These are phyloP conservation scores for Drosophila sordidula DNA, from an alignment of 2,888 invertebrate genomes.

Conservation along the genomic window DNA sequence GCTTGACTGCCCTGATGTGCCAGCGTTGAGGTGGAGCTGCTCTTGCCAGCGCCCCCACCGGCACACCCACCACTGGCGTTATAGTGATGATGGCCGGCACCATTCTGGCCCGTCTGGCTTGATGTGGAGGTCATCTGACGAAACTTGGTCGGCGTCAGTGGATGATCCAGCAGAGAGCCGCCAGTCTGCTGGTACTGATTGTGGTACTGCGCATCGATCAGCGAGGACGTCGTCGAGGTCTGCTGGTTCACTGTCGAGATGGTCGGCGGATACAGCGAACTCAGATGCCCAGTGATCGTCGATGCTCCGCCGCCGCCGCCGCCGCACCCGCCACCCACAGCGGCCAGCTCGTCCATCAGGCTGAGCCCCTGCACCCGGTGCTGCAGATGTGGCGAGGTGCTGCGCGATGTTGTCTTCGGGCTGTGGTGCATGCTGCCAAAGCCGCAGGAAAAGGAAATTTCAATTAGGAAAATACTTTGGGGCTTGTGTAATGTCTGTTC, in stretches of 20 bases:
- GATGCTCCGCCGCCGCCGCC: constrained; percentile 68
- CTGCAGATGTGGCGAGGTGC: constrained; percentile 85
- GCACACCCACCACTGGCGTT: constrained; percentile 45
- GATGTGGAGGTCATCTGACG: constrained; percentile 84
- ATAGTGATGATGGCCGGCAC: constrained; percentile 44
- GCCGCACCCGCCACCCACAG: constrained; percentile 41
- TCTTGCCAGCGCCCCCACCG: constrained; percentile 53
- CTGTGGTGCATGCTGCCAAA: constrained; percentile 84
- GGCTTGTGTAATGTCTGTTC: too few relatives aligned
- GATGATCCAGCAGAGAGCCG: constrained; percentile 84
- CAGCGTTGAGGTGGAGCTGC: constrained; percentile 78
- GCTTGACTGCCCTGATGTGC: constrained; percentile 61
- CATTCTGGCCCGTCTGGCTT: constrained; percentile 83
- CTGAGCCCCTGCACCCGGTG: constrained; percentile 85
- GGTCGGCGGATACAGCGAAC: constrained; percentile 83
- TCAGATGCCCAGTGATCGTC: constrained; percentile 81
- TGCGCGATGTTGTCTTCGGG: constrained; percentile 85
- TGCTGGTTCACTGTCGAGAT: constrained; percentile 83
- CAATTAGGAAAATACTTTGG: not conserved
- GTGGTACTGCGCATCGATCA: constrained; percentile 83
- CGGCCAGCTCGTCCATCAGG: constrained; percentile 83
- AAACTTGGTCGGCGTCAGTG: constrained; percentile 84
- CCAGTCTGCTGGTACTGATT: constrained; percentile 85
- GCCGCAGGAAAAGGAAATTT: not conserved
- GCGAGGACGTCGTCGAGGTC: constrained; percentile 84